Evolutionary conservation across 2,797 vertebrate genomes (phyloP).

Genomic region (Poecilia gillii): DNA sequence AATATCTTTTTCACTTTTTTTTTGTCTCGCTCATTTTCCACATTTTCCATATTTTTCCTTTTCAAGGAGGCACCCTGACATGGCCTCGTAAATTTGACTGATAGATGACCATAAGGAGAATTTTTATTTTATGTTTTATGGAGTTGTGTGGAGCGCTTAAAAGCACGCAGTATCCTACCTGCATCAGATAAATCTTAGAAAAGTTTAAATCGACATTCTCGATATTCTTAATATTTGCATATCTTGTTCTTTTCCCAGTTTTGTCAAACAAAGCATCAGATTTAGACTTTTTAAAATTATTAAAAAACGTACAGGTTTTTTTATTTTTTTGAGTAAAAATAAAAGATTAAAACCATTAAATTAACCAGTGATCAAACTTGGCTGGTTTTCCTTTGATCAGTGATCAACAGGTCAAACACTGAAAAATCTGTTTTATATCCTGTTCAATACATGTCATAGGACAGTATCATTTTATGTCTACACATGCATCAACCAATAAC

Average conservation of each 20-base stretch:
- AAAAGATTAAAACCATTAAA: not conserved
- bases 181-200: not conserved
- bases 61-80: slow-evolving; percentile 38
- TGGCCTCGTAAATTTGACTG: slow-evolving; percentile 61
- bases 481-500: not conserved
- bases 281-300: not conserved
- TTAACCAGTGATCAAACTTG: not conserved
- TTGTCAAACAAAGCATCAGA: not conserved
- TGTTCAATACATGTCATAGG: not conserved
- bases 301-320: too few species aligned
- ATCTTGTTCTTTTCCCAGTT: not conserved
- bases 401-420: not conserved
- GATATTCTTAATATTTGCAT: not conserved
- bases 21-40: slow-evolving; percentile 42
- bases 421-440: not conserved
- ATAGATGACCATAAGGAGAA: slow-evolving; percentile 63
- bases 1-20: slow-evolving; percentile 77
- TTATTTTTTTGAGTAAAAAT: not conserved
- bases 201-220: not conserved
- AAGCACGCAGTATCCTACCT: not conserved
- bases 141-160: not conserved
- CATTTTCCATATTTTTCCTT: slow-evolving; percentile 21
- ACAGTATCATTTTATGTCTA: not conserved
- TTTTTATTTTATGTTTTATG: not conserved
- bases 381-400: not conserved